phyloP scores from a whole-genome alignment of 2,113 vertebrate genomes.

The Odontophorus gujanensis region DNA sequence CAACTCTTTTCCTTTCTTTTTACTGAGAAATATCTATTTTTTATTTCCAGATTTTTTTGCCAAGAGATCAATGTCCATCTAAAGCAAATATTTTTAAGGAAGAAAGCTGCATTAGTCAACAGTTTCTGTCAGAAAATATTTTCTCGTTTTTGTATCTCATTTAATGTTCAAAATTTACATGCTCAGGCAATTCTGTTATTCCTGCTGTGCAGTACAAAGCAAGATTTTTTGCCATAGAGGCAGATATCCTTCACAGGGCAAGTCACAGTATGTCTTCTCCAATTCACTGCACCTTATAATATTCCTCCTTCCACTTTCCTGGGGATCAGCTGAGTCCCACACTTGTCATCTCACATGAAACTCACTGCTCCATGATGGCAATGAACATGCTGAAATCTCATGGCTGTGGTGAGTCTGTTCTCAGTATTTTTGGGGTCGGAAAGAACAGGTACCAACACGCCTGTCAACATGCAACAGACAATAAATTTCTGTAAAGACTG shows the following conservation, averaged over 20 bases:
- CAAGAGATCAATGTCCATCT: slow-evolving; percentile 25
- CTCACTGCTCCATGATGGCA: background rate
- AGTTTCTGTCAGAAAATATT: background rate
- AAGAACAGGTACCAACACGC: background rate
- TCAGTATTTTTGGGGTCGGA: background rate
- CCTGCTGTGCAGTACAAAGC: slow-evolving; percentile 18
- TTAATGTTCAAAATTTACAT: slow-evolving; percentile 41
- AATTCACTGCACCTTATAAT: background rate
- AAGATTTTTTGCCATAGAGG: background rate
- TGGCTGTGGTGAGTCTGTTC: background rate
- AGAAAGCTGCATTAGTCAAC: background rate
- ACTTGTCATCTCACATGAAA: background rate
- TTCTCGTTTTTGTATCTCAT: background rate
- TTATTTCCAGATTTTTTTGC: background rate
- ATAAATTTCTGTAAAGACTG: background rate
- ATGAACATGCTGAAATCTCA: background rate
- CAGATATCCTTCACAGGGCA: slow-evolving; percentile 39
- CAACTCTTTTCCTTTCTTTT: slow-evolving; percentile 4
- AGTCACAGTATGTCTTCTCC: slow-evolving; percentile 20
- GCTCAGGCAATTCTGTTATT: slow-evolving; percentile 23
- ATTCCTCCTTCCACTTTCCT: slow-evolving; percentile 2
- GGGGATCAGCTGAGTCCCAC: background rate
- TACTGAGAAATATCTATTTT: slow-evolving; percentile 43
- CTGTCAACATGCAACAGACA: background rate
- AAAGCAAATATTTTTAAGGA: background rate